A percentile compares a stretch with the other conserved stretches of the same genome.
Conservation (phyloP, 2,888 invertebrate species). For the Scaptomyza polygonia region DNA sequence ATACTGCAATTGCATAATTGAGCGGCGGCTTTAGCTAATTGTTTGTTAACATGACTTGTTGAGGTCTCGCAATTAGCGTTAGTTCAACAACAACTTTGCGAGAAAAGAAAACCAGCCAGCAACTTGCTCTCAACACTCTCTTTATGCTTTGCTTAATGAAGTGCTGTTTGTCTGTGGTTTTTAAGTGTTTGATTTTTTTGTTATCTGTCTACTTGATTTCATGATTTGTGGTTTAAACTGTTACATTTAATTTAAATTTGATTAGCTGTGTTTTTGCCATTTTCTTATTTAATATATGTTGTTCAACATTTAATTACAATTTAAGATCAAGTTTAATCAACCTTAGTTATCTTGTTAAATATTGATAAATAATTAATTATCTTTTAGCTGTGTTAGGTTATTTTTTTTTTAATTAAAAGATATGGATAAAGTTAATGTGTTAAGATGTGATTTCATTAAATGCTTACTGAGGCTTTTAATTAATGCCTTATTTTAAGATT, state of each 20-base stretch:
- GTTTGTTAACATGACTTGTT: conserved; percentile 54
- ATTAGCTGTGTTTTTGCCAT: conserved; percentile 19
- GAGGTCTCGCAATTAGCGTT: conserved; percentile 55
- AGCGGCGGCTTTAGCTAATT: conserved; percentile 54
- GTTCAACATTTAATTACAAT: background rate
- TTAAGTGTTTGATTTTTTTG: conserved; percentile 25
- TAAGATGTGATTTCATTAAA: too few relatives aligned
- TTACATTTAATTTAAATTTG: conserved; percentile 35
- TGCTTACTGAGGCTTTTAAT: too few relatives aligned
- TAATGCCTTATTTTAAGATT: too few relatives aligned
- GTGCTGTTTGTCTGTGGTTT: conserved; percentile 47
- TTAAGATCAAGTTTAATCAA: background rate
- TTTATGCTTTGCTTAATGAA: conserved; percentile 45
- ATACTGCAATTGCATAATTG: conserved; percentile 80
- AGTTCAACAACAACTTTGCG: conserved; percentile 26
- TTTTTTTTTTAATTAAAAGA: background rate
- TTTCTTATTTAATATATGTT: background rate
- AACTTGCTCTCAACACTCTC: conserved; percentile 29
- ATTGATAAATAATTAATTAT: background rate
- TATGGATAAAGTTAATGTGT: background rate
- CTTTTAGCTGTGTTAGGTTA: background rate
- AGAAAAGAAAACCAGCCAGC: conserved; percentile 17
- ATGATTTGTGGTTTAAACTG: conserved; percentile 35
- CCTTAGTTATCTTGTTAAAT: background rate
- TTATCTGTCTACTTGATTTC: conserved; percentile 37